Evolutionary conservation across 2,888 invertebrate species (phyloP).

Genomic region (Odontocolon sp.): DNA sequence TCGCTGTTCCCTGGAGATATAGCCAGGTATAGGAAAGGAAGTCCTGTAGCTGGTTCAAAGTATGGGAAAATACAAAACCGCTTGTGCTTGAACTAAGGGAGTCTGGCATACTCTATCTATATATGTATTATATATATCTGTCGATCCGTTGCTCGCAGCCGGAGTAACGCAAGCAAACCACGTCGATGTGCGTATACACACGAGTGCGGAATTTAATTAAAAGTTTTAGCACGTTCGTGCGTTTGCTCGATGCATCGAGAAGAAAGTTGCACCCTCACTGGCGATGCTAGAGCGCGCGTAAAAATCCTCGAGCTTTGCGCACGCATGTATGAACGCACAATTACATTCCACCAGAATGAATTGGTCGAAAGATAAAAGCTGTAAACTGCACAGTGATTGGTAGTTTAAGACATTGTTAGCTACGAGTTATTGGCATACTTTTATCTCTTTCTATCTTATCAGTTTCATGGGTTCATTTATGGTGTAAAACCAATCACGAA

Average conservation of each 20-base stretch:
- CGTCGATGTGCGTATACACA: conserved; percentile 28
- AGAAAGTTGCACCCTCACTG: conserved; percentile 19
- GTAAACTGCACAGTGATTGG: neutral
- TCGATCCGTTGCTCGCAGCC: neutral
- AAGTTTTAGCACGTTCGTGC: conserved; percentile 40
- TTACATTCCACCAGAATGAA: conserved; percentile 41
- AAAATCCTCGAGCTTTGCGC: conserved; percentile 21
- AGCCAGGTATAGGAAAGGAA: conserved; percentile 30
- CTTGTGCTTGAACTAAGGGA: conserved; percentile 7
- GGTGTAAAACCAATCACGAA: neutral
- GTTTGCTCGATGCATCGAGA: conserved; percentile 34
- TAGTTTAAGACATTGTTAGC: neutral
- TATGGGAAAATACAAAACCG: conserved; percentile 21
- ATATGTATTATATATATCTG: neutral
- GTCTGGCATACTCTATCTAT: neutral
- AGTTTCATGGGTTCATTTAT: no score
- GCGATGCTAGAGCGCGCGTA: conserved; percentile 9
- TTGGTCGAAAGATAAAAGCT: neutral
- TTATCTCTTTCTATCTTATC: no score
- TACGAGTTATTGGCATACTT: no score
- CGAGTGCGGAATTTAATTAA: conserved; percentile 52
- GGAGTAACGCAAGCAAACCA: neutral
- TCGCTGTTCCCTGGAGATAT: neutral
- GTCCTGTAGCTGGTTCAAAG: conserved; percentile 1
- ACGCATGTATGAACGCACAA: conserved; percentile 18